Percentiles rank a stretch among this genome's conserved stretches.
Evolutionary conservation across 2,113 vertebrate species (phyloP).

Genomic region (Daubentonia madagascariensis): DNA sequence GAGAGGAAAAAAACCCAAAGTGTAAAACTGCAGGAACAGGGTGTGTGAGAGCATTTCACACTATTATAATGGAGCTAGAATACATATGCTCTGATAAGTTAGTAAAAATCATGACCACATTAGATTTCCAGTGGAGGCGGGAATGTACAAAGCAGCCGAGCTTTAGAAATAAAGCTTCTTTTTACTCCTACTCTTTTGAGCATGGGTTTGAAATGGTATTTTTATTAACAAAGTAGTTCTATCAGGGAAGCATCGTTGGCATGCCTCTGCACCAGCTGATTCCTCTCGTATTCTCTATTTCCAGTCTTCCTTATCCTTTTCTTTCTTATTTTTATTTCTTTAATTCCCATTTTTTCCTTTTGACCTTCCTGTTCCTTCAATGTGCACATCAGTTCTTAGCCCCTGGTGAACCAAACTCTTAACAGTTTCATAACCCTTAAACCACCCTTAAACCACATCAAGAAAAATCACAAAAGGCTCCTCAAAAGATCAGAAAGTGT

Average conservation of each 20-base stretch:
- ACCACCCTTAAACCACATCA: background rate
- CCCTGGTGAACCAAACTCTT: background rate
- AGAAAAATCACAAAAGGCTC: background rate
- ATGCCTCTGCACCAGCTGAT: background rate
- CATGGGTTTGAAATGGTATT: background rate
- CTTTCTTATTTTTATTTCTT: background rate
- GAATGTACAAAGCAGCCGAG: background rate
- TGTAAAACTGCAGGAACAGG: background rate
- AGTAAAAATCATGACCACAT: background rate
- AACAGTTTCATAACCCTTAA: background rate
- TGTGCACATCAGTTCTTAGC: background rate
- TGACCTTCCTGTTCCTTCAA: background rate
- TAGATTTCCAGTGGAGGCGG: background rate
- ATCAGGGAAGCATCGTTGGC: background rate
- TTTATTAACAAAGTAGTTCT: background rate
- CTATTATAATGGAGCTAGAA: background rate
- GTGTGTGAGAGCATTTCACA: background rate
- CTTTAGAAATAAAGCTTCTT: background rate
- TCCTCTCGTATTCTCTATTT: background rate
- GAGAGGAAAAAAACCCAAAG: background rate
- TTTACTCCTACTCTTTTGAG: background rate
- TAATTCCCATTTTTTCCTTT: background rate
- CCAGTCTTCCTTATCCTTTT: background rate
- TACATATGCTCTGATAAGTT: background rate
- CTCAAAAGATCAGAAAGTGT: background rate